Conservation (phyloP, 2,888 invertebrate genomes). For the Venusia cambrica region DNA sequence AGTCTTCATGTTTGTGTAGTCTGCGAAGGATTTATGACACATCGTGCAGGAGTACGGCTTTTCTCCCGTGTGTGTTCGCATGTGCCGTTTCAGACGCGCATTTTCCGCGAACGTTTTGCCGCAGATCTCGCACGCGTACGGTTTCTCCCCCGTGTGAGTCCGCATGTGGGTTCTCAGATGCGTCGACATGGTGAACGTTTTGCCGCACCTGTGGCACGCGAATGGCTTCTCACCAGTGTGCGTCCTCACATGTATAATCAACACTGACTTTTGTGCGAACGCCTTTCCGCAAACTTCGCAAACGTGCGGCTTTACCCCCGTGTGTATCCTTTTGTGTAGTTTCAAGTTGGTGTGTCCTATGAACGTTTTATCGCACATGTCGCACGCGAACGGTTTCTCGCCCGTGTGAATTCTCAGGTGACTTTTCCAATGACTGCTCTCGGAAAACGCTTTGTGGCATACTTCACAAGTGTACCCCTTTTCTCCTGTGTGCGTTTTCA, state of each 20-base stretch:
- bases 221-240: conserved; percentile 21
- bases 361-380: conserved; percentile 20
- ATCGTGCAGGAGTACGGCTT: conserved; percentile 15
- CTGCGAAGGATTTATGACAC: conserved; percentile 17
- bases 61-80: conserved; percentile 19
- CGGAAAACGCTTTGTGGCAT: conserved; percentile 16
- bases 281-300: conserved; percentile 19
- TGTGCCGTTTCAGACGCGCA: conserved; percentile 14
- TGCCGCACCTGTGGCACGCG: conserved; percentile 16
- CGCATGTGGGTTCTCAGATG: conserved; percentile 15
- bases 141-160: conserved; percentile 18
- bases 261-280: conserved; percentile 17
- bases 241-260: conserved; percentile 16
- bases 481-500: conserved; percentile 15
- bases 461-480: conserved; percentile 16
- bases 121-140: conserved; percentile 18
- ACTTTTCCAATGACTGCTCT: conserved; percentile 17
- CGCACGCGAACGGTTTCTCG: conserved; percentile 19
- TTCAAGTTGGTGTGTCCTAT: conserved; percentile 18
- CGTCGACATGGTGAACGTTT: conserved; percentile 17
- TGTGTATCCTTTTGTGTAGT: conserved; percentile 15
- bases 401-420: conserved; percentile 20
- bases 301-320: conserved; percentile 16
- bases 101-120: conserved; percentile 19
- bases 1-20: conserved; percentile 19